Evolutionary conservation across 2,888 invertebrate species (phyloP).

Genomic region (Drosophila suboccidentalis): DNA sequence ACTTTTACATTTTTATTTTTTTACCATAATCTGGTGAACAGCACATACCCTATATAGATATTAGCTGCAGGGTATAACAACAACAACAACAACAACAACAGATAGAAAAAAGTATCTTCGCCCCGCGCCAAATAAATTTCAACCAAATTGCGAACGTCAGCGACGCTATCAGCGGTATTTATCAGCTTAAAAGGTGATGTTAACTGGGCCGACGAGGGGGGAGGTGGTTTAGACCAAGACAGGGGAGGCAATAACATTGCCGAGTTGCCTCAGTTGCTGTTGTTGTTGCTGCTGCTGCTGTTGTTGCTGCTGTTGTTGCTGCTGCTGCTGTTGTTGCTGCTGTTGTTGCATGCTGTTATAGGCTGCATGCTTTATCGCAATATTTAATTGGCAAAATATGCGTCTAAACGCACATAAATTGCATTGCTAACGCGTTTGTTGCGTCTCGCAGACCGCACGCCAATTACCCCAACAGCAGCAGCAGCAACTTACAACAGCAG

Average conservation of each 20-base stretch:
- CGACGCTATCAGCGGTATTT: conserved; percentile 79
- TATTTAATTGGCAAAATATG: conserved; percentile 86
- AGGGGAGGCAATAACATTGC: conserved; percentile 37
- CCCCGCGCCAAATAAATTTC: conserved; percentile 74
- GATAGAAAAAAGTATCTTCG: conserved; percentile 34
- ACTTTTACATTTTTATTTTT: too few relatives aligned
- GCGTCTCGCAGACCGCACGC: conserved; percentile 73
- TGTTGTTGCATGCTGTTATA: conserved; percentile 59
- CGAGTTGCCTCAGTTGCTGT: conserved; percentile 15
- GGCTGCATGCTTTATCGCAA: conserved; percentile 84
- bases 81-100: neutral
- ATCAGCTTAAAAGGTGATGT: conserved; percentile 52
- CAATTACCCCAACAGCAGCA: conserved; percentile 61
- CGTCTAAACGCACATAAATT: conserved; percentile 85
- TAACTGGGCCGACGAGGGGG: neutral
- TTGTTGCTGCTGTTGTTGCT: conserved; percentile 23
- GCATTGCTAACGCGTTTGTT: conserved; percentile 80
- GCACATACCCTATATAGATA: neutral
- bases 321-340: conserved; percentile 33
- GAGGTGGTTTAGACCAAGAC: neutral
- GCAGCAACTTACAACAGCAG: conserved; percentile 22
- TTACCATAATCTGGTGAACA: neutral
- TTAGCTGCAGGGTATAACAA: neutral
- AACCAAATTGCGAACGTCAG: conserved; percentile 80
- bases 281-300: conserved; percentile 10